Evolutionary conservation across 2,797 vertebrate species (phyloP), one percentile per base, ranked within the genome.

Genomic region (Darevskia nairensis): DNA sequence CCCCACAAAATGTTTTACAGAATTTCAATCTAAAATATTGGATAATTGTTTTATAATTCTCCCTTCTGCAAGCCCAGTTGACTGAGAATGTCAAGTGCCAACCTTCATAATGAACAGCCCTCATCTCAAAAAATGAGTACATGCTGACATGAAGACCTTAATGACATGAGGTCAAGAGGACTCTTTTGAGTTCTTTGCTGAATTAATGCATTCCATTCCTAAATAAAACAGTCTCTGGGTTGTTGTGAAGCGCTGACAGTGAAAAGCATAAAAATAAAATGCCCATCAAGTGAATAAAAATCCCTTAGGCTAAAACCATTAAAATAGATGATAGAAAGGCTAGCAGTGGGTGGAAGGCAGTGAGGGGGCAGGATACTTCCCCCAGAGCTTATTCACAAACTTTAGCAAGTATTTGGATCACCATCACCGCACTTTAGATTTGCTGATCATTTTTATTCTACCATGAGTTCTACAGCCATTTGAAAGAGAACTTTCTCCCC

Each of bases 51-150:
- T 89, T 87, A 9, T 9, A 35, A 81, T 4, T 74, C 32, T 88
- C 17, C 89, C 21, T 72, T 1, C 17, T 92, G 50, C 85, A 89
- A 86, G 84, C 78, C 89, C 15, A 80, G 17, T 77, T 32, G 27
- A 82, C 7, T 72, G 75, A 29, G 50, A 86, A 78, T 84, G 71
- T 85, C 86, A 91, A 29, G 88, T 88, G 61, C 66, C 74, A 88
- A 3, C 44, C n/a, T 79, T 13, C 90, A 92, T 92, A 90, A 88
- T 59, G 19, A 92, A 3, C 61, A 87, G 83, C 46, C 19, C 6
- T 93, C 2, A 82, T 89, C 89, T 91, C 23, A 77, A 82, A 90
- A 91, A 89, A 44, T 6, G 88, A 90, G 90, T 69, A 35, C 23
- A 91, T 90, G 86, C 29, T 90, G 32, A 86, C 55, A 41, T 80